phyloP scores from a whole-genome alignment of 2,888 invertebrate genomes.

The Agrochola litura region DNA sequence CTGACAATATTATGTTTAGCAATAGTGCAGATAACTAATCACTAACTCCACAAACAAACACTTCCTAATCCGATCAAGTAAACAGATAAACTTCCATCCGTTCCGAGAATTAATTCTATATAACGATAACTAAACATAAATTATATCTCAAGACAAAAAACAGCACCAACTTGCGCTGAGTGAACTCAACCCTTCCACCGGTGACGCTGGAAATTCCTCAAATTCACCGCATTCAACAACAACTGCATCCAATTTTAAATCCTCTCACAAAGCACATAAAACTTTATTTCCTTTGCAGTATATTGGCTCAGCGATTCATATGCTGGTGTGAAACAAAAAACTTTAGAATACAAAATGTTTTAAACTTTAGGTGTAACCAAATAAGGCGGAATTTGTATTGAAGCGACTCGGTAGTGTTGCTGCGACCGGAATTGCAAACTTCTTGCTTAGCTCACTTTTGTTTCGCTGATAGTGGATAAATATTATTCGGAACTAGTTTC shows the following conservation, averaged over 20 bases:
- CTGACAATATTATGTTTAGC: conserved; percentile 22
- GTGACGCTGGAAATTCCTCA: conserved; percentile 58
- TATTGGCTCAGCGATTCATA: conserved; percentile 37
- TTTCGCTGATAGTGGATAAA: conserved; percentile 82
- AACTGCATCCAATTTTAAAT: conserved; percentile 39
- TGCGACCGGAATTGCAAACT: conserved; percentile 72
- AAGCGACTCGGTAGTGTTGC: conserved; percentile 52
- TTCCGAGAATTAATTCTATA: conserved; percentile 19
- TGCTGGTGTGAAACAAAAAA: conserved; percentile 58
- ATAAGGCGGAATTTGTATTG: conserved; percentile 67
- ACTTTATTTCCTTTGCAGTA: conserved; percentile 42
- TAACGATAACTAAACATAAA: conserved; percentile 52
- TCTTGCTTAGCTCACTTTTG: conserved; percentile 80
- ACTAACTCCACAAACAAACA: conserved; percentile 45
- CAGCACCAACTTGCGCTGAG: conserved; percentile 48
- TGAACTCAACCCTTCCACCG: conserved; percentile 52
- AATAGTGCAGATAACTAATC: conserved; percentile 34
- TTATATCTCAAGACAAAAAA: conserved; percentile 61
- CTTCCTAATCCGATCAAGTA: conserved; percentile 28
- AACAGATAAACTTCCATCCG: conserved; percentile 38
- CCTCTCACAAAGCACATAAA: conserved; percentile 40
- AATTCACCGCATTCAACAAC: conserved; percentile 55
- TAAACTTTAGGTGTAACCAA: conserved; percentile 27
- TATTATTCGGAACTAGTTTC: conserved; percentile 82
- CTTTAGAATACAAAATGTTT: conserved; percentile 7